Percentiles rank a stretch among this genome's conserved stretches.
These are phyloP conservation scores for Liodrosophila aerea DNA, from an alignment of 2,888 invertebrate genomes.

Conservation along the genomic window DNA sequence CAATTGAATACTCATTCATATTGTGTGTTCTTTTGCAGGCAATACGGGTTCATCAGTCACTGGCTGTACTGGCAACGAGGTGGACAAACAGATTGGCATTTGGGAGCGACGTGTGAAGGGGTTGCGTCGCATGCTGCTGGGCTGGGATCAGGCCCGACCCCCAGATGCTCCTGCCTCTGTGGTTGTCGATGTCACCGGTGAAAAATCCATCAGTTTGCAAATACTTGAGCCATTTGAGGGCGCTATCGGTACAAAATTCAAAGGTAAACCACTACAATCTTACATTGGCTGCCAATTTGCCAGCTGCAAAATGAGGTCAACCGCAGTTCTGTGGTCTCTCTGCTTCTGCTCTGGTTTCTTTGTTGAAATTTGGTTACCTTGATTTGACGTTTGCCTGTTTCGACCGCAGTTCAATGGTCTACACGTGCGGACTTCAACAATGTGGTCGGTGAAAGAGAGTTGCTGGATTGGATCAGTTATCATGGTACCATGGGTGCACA, in stretches of 20 bases:
- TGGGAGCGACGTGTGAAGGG: slow-evolving; percentile 89
- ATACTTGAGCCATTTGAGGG: slow-evolving; percentile 90
- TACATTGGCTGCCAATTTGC: too few relatives aligned
- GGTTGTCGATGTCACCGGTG: slow-evolving; percentile 86
- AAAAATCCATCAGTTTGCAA: slow-evolving; percentile 85
- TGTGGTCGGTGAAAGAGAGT: slow-evolving; percentile 90
- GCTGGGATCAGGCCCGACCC: slow-evolving; percentile 93
- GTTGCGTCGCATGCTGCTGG: slow-evolving; percentile 88
- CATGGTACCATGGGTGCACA: slow-evolving; percentile 83
- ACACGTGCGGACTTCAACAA: slow-evolving; percentile 91
- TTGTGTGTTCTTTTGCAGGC: slow-evolving; percentile 59
- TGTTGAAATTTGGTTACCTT: slow-evolving; percentile 14
- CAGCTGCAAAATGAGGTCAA: slow-evolving; percentile 20
- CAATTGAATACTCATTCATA: not conserved
- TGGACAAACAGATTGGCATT: slow-evolving; percentile 91
- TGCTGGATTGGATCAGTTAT: slow-evolving; percentile 85
- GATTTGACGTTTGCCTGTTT: slow-evolving; percentile 11
- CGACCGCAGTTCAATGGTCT: slow-evolving; percentile 94
- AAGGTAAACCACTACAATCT: slow-evolving; percentile 85
- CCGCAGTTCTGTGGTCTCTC: slow-evolving; percentile 13
- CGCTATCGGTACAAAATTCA: slow-evolving; percentile 94
- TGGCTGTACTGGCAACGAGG: slow-evolving; percentile 89
- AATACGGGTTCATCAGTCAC: slow-evolving; percentile 84
- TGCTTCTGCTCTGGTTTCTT: not conserved
- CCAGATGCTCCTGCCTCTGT: slow-evolving; percentile 92